Evolutionary conservation across 2,797 vertebrate species (phyloP).

Genomic region (Lates japonicus): DNA sequence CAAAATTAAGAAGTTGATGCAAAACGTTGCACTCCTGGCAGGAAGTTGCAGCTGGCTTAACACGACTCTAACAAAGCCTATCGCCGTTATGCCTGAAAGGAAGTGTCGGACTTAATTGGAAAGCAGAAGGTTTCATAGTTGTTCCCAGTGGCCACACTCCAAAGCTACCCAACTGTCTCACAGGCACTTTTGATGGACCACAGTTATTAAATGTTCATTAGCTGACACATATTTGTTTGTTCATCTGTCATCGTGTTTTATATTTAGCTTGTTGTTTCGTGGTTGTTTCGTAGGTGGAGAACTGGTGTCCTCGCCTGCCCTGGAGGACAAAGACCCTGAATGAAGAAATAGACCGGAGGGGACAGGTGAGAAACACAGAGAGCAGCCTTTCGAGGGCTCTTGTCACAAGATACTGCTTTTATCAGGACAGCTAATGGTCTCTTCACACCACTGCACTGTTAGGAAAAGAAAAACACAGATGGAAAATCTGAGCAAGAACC

Average conservation of each 20-base stretch:
- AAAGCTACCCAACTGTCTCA: too few relatives aligned
- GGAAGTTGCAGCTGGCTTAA: too few relatives aligned
- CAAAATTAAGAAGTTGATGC: not conserved
- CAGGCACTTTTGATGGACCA: not conserved
- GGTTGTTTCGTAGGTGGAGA: conserved; percentile 91
- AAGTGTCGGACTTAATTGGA: too few relatives aligned
- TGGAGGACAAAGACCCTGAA: conserved; percentile 93
- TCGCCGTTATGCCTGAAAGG: too few relatives aligned
- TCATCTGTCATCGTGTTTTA: not conserved
- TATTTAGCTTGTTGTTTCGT: not conserved
- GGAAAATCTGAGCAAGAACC: not conserved
- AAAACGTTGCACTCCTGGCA: not conserved
- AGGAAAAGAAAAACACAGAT: not conserved
- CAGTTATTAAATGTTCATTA: not conserved
- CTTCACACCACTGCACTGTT: not conserved
- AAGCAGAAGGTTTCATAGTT: too few relatives aligned
- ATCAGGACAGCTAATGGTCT: not conserved
- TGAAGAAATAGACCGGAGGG: conserved; percentile 91
- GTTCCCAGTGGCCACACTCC: too few relatives aligned
- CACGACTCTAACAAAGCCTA: too few relatives aligned
- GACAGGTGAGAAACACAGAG: conserved; percentile 84
- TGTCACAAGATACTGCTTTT: not conserved
- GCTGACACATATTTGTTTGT: not conserved
- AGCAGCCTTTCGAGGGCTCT: conserved; percentile 2
- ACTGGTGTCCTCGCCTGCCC: conserved; percentile 97